phyloP scores from a whole-genome alignment of 2,113 vertebrate genomes.

The Ellobius talpinus region DNA sequence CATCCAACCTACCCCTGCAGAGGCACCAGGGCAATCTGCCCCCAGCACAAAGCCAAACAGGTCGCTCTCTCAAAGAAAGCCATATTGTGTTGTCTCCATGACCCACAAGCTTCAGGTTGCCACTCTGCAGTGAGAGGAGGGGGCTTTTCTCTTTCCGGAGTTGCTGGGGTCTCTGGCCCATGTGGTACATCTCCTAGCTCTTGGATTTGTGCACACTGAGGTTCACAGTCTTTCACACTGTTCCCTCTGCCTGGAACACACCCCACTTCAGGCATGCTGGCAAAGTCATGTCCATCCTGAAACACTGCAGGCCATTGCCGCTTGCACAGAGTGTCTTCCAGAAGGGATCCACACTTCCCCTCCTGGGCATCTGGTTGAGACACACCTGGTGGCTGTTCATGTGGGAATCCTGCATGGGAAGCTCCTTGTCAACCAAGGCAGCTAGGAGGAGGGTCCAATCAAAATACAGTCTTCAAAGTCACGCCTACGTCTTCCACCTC shows the following conservation, averaged over 20 bases:
- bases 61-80: background rate
- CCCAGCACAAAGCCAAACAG: background rate
- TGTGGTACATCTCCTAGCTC: fast-evolving
- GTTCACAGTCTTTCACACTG: fast-evolving
- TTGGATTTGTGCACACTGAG: fast-evolving
- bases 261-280: background rate
- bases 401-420: fast-evolving
- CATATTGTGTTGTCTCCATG: fast-evolving
- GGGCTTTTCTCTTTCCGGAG: background rate
- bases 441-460: background rate
- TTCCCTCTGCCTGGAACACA: background rate
- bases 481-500: background rate
- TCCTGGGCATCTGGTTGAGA: fast-evolving
- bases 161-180: background rate
- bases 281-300: background rate
- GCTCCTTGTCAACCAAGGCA: too few species aligned
- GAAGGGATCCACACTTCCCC: fast-evolving
- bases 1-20: too few species aligned
- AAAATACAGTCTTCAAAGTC: background rate
- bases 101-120: background rate
- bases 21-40: background rate
- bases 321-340: background rate
- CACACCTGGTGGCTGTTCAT: background rate
- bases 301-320: fast-evolving
- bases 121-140: background rate